A percentile compares a stretch with the other conserved stretches of the same genome.
phyloP scores from a whole-genome alignment of 2,797 vertebrate genomes.

The Taenioides sp. region DNA sequence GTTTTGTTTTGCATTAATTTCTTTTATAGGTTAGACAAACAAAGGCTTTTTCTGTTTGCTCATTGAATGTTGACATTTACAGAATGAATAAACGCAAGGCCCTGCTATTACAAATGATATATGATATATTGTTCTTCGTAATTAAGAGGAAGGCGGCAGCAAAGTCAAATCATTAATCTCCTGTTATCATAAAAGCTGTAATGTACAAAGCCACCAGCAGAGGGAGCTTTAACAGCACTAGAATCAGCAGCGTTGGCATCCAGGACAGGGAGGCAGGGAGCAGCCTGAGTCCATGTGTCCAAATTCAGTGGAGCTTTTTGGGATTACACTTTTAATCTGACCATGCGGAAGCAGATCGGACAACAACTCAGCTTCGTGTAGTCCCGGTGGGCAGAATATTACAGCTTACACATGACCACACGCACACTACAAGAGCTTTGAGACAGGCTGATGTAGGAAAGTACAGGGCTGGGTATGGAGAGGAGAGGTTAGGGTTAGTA shows the following conservation, averaged over 20 bases:
- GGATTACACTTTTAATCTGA: slow-evolving; percentile 70
- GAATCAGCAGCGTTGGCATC: slow-evolving; percentile 11
- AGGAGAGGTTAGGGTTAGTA: not conserved
- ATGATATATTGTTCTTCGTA: slow-evolving; percentile 42
- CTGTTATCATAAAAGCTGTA: slow-evolving; percentile 1
- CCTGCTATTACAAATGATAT: slow-evolving; percentile 51
- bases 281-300: too few species aligned
- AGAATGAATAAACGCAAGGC: too few species aligned
- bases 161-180: slow-evolving; percentile 38
- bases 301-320: slow-evolving; percentile 46
- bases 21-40: too few species aligned
- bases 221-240: slow-evolving; percentile 43
- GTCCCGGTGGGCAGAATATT: slow-evolving; percentile 48
- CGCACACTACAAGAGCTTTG: slow-evolving; percentile 37
- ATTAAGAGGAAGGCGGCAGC: slow-evolving; percentile 31
- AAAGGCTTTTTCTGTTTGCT: too few species aligned
- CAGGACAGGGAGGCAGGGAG: slow-evolving; percentile 18
- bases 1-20: too few species aligned
- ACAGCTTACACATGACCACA: slow-evolving; percentile 47
- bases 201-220: slow-evolving; percentile 56
- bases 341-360: slow-evolving; percentile 38
- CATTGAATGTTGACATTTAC: too few species aligned
- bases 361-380: slow-evolving; percentile 37
- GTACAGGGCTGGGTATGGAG: slow-evolving; percentile 12
- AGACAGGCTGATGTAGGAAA: slow-evolving; percentile 23